Base-by-base conservation (phyloP, 2,888 invertebrate genomes). In the Leucophenga montana region DNA sequence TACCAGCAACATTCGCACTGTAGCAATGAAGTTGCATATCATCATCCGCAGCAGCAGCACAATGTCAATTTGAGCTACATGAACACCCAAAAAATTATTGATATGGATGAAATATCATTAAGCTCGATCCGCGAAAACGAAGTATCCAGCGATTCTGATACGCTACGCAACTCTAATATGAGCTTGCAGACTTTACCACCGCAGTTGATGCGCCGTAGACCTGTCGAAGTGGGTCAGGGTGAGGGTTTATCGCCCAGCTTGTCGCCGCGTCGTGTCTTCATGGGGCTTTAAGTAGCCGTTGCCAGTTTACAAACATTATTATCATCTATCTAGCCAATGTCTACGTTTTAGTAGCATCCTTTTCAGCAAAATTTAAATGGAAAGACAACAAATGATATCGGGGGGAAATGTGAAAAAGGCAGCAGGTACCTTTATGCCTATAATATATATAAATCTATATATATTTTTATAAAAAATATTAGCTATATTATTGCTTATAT, bases 121-220 rank as follows among this genome's bases (percentile, higher is more conserved):
- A 67, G 77, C 5, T 74, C 75, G 5, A 69, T 77, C 5, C 78
- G 79, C 18, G 77, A 77, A 22, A 54, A 46, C 67, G 46, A 64
- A 9, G 62, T 69, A 33, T 78, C 77, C 14, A 77, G 73, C 65
- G 78, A 78, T 65, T 78, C 78, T 22, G 79, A 80, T 70, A 80
- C 79, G 5, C 56, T 80, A 18, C 77, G 79, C 53, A 77, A 77
- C 31, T 54, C 66, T 16, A 59, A 62, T 39, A 74, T 77, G 62
- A 74, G 76, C 8, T 61, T 79, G 46, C 66, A 72, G 64, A 64
- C 74, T 18, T 18, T 54, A n/a, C 59, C 65, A 53, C 67, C 44
- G 46, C 70, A 70, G 6, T n/a, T 20, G 11, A 33, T 64, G 46
- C 65, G 54, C n/a, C 33, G 61, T 31, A 16, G 62, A 22, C 13